These are phyloP conservation scores for Sebastes itinus DNA, from an alignment of 2,797 vertebrate genomes.

Conservation along the genomic window DNA sequence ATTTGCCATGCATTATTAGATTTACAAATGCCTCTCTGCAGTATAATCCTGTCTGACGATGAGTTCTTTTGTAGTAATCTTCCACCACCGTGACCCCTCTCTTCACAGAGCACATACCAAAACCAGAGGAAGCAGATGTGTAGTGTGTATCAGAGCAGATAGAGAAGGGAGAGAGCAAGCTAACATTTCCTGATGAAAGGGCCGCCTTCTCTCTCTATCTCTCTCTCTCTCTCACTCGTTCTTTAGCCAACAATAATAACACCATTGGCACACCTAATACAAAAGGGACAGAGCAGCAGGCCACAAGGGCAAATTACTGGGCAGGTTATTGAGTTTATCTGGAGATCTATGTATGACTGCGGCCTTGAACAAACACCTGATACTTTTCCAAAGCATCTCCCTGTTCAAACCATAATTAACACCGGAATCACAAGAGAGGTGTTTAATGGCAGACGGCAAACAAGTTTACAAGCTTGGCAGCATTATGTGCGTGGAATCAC, in stretches of 20 bases:
- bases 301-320: slow-evolving; percentile 49
- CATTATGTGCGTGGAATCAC: slow-evolving; percentile 41
- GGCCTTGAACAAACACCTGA: slow-evolving; percentile 53
- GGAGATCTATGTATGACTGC: slow-evolving; percentile 24
- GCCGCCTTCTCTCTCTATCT: slow-evolving; percentile 23
- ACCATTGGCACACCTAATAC: slow-evolving; percentile 34
- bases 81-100: background rate
- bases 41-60: background rate
- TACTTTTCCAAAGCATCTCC: slow-evolving; percentile 34
- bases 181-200: slow-evolving; percentile 63
- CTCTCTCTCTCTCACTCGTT: background rate
- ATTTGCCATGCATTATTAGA: background rate
- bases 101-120: slow-evolving; percentile 10
- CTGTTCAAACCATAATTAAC: slow-evolving; percentile 55
- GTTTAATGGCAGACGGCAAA: slow-evolving; percentile 36
- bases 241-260: slow-evolving; percentile 71
- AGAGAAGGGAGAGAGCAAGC: slow-evolving; percentile 35
- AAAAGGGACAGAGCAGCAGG: slow-evolving; percentile 30
- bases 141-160: slow-evolving; percentile 44
- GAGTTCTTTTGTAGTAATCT: background rate
- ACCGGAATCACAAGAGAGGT: slow-evolving; percentile 34
- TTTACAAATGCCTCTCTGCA: background rate
- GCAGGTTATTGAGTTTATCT: slow-evolving; percentile 52
- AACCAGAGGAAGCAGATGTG: slow-evolving; percentile 71
- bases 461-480: slow-evolving; percentile 20